Evolutionary conservation across 2,888 invertebrate genomes (phyloP), one percentile per base, ranked within the genome.

Genomic region (Sturmia bella): DNA sequence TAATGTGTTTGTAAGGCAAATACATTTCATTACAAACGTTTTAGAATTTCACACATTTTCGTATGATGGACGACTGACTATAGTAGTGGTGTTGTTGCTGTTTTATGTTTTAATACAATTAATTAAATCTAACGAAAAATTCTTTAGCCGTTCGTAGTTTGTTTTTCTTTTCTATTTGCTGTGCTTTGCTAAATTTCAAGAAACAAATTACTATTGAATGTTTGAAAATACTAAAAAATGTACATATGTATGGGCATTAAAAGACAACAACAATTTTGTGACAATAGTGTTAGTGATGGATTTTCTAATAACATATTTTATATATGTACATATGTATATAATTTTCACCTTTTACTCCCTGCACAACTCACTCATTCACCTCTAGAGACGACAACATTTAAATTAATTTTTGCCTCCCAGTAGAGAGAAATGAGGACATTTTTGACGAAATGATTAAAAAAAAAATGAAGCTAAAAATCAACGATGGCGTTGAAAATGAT

Each of bases 11-110:
- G 82, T 74, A 78, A 82, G 76, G 83, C 76, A 80, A 84, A 84
- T 84, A 75, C 83, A 84, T 84, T 84, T 84, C 73, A 81, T 83
- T 80, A 82, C 79, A 83, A 83, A 77, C 73, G 75, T 78, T 77
- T 73, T 77, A 84, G 75, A 80, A 80, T 85, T 80, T 82, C 72
- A 70, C 83, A 74, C 80, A 74, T 76, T 83, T 77, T 73, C 74
- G 41, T 39, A 24, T 24, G 15, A 17, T 13, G 7, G 24, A 66
- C 7, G 39, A 15, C 9, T 52, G n/a, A 3, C 3, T 52, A 12
- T 39, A 68, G 63, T 27, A 32, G 32, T 63, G 24, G 39, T 50
- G 15, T 39, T 50, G 17, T 39, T 50, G 61, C 41, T 27, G 24
- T 77, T 75, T 61, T 50, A 64, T 59, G 37, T 73, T 57, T n/a